phyloP scores from a whole-genome alignment of 2,888 invertebrate genomes.

The Xestia ashworthii region DNA sequence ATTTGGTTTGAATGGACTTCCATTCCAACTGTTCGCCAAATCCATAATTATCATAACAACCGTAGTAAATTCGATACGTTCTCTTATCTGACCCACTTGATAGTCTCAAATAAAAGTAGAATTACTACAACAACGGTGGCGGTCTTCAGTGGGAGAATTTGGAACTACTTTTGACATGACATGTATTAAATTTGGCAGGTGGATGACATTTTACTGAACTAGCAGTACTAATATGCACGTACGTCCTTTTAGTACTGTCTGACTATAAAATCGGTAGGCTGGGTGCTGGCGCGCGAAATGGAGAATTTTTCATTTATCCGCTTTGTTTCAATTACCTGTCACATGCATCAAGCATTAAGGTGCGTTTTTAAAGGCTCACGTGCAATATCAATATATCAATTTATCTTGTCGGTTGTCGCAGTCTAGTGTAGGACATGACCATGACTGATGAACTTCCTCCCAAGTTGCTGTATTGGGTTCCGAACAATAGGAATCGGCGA shows the following conservation, averaged over 20 bases:
- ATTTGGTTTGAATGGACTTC: too few relatives aligned
- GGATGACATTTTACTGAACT: background rate
- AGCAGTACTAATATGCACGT: background rate
- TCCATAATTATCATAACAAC: background rate
- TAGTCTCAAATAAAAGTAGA: conserved; percentile 41
- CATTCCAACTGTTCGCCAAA: background rate
- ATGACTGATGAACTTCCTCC: background rate
- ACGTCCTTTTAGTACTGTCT: conserved; percentile 2
- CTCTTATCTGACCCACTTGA: conserved; percentile 59
- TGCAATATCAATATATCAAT: background rate
- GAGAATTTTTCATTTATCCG: conserved; percentile 28
- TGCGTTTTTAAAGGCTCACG: background rate
- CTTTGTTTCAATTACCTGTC: background rate
- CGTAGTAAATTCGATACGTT: conserved; percentile 19
- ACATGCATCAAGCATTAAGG: background rate
- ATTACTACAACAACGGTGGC: background rate
- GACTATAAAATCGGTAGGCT: conserved; percentile 25
- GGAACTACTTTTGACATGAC: background rate
- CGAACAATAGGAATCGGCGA: too few relatives aligned
- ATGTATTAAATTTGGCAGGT: background rate
- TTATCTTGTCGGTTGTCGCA: too few relatives aligned
- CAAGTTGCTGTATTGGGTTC: too few relatives aligned
- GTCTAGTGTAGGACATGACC: background rate
- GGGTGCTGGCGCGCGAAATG: conserved; percentile 20
- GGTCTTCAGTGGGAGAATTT: background rate